These are phyloP conservation scores for Pomacea maculata DNA, from an alignment of 1,140 invertebrate species.

Conservation along the genomic window DNA sequence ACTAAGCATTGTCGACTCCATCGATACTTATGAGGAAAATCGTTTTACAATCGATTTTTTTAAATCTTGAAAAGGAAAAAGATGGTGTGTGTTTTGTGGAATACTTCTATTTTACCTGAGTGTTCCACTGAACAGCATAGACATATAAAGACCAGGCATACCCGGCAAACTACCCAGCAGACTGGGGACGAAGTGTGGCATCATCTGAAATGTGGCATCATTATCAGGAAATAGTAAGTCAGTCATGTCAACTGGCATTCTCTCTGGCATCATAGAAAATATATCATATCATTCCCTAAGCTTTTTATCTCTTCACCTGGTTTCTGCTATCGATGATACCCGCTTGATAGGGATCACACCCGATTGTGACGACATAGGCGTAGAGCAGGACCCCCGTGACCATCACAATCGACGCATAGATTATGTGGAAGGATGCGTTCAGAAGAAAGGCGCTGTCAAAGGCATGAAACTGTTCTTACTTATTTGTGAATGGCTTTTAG, in stretches of 20 bases:
- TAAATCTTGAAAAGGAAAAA: too few species aligned
- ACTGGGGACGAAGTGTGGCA: constrained; percentile 77
- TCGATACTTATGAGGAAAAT: too few species aligned
- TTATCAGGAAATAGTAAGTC: too few species aligned
- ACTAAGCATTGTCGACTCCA: too few species aligned
- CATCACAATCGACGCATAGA: constrained; percentile 4
- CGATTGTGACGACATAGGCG: constrained; percentile 18
- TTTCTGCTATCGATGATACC: constrained; percentile 20
- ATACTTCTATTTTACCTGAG: constrained; percentile 70
- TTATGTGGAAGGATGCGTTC: constrained; percentile 13
- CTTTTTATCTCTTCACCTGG: constrained; percentile 9
- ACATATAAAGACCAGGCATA: constrained; percentile 81
- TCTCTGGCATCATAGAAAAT: too few species aligned
- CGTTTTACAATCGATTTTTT: too few species aligned
- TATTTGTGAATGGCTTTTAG: too few species aligned
- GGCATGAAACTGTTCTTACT: too few species aligned
- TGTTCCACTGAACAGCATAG: constrained; percentile 84
- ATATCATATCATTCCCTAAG: too few species aligned
- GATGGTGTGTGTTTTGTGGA: too few species aligned
- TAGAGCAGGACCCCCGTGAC: constrained; percentile 17
- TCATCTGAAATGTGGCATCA: constrained; percentile 68
- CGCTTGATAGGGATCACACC: constrained; percentile 23
- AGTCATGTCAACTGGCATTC: too few species aligned
- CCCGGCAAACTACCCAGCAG: too few species aligned
- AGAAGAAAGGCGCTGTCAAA: constrained; percentile 13